Conservation (phyloP, 2,888 invertebrate genomes). For the Acrobasis repandana region DNA sequence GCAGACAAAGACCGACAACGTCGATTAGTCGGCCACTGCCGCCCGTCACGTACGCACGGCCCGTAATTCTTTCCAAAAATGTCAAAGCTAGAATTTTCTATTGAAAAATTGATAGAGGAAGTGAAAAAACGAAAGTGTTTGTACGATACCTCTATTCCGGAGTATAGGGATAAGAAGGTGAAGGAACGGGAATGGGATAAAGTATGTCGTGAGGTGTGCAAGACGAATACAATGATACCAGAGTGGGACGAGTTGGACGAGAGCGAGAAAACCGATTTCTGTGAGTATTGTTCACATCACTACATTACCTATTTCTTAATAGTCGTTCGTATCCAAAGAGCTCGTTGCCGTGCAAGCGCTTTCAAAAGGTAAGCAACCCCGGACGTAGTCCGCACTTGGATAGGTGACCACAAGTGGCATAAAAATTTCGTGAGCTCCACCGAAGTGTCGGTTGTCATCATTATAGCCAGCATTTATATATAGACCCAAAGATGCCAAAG, state of each 20-base stretch:
- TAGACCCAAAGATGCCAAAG: no score
- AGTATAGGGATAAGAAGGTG: not conserved
- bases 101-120: not conserved
- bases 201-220: constrained; percentile 10
- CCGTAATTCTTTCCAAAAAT: not conserved
- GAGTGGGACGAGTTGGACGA: not conserved
- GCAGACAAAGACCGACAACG: constrained; percentile 3
- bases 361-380: no score
- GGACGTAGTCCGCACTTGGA: no score
- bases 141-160: not conserved
- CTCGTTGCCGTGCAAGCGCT: no score
- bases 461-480: no score
- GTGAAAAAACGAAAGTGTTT: not conserved
- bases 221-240: not conserved
- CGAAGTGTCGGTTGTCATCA: no score
- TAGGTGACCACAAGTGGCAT: no score
- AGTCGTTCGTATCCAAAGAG: no score
- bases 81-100: not conserved
- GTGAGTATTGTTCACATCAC: constrained; percentile 4
- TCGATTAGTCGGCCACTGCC: not conserved
- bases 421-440: no score
- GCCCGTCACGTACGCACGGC: not conserved
- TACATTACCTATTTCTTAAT: no score
- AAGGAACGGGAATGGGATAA: constrained; percentile 6
- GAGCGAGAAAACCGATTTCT: constrained; percentile 4